A percentile compares a stretch with the other conserved stretches of the same genome.
phyloP scores from a whole-genome alignment of 2,888 invertebrate species.

The Meliscaeva auricollis region DNA sequence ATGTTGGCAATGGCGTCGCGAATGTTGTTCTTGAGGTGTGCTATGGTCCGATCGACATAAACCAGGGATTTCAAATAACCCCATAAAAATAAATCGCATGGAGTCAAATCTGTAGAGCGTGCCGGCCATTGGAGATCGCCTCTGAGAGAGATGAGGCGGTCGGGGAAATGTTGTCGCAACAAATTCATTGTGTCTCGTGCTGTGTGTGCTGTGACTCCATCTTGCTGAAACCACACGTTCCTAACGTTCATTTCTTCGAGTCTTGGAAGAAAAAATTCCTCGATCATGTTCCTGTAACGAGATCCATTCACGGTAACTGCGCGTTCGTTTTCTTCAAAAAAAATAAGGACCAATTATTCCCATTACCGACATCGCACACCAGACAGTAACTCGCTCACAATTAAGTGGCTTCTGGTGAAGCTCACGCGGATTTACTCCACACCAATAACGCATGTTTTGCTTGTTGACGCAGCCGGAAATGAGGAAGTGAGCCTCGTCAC shows the following conservation, averaged over 20 bases:
- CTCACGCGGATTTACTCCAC: not conserved
- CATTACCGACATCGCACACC: no score
- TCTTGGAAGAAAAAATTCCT: conserved; percentile 10
- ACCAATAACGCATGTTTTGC: conserved; percentile 20
- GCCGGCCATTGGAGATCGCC: no score
- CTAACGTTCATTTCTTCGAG: conserved; percentile 3
- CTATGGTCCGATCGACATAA: not conserved
- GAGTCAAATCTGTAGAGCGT: no score
- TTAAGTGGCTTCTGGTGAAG: conserved; percentile 4
- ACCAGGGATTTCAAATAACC: conserved; percentile 1
- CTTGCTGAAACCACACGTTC: conserved; percentile 1
- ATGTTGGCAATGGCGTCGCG: conserved; percentile 6
- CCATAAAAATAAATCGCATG: conserved; percentile 2
- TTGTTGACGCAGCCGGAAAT: conserved; percentile 7
- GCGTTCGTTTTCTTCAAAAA: conserved; percentile 10
- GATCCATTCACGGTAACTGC: conserved; percentile 2
- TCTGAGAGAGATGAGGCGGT: not conserved
- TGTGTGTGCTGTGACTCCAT: no score
- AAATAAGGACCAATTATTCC: no score
- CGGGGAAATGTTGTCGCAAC: not conserved
- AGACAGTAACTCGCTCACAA: not conserved
- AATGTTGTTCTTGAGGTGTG: conserved; percentile 16
- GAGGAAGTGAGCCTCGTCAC: conserved; percentile 9
- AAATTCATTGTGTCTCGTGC: no score
- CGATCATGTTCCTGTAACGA: conserved; percentile 3